Conservation (phyloP, 2,797 vertebrate species). For the Phyllotis vaccarum region DNA sequence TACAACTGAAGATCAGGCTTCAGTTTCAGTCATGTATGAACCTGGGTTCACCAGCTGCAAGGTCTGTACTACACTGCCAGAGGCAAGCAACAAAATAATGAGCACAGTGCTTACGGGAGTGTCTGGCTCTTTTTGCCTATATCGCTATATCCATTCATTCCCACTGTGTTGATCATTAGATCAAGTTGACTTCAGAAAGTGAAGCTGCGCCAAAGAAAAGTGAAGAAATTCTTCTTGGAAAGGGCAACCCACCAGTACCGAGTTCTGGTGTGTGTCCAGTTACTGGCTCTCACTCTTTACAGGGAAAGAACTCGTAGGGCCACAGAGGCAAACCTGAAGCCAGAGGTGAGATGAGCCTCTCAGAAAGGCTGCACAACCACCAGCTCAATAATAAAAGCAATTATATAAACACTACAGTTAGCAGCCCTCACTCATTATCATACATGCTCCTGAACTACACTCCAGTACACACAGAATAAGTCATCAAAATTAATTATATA, state of each 20-base stretch:
- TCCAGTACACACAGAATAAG: not conserved
- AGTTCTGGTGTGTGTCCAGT: not conserved
- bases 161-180: not conserved
- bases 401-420: not conserved
- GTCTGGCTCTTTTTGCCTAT: not conserved
- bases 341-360: not conserved
- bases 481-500: constrained; percentile 28
- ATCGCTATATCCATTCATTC: not conserved
- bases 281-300: not conserved
- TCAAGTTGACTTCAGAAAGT: not conserved
- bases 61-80: no score
- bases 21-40: not conserved
- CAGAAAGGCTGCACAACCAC: not conserved
- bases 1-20: not conserved
- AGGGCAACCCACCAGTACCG: not conserved
- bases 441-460: not conserved
- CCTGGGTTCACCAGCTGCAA: not conserved
- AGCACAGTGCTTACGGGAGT: no score
- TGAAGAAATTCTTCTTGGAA: not conserved
- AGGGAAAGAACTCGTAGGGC: not conserved
- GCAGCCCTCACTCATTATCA: not conserved
- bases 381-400: not conserved
- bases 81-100: not conserved
- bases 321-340: not conserved
- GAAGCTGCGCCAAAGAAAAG: not conserved